Percentiles rank a stretch among this genome's conserved stretches.
These are phyloP conservation scores for Pogonomyrmex californicus DNA, from an alignment of 1,140 invertebrate species.

Conservation along the genomic window DNA sequence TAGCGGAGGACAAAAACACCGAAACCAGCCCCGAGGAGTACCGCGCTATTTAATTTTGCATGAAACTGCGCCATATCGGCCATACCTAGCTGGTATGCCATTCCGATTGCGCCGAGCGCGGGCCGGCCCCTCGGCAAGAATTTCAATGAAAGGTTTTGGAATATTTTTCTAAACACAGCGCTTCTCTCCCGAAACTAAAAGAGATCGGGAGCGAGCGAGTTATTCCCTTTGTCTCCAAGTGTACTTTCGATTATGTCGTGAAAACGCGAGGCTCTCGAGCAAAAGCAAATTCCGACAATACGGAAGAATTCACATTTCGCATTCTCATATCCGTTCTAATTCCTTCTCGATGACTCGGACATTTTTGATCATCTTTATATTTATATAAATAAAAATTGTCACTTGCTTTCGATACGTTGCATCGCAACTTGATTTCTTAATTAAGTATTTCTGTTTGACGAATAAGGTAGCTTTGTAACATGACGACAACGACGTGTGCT, in stretches of 20 bases:
- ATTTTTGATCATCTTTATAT: slow-evolving; percentile 1
- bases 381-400: neutral
- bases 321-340: neutral
- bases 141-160: slow-evolving; percentile 59
- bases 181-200: neutral
- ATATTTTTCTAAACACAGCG: slow-evolving; percentile 52
- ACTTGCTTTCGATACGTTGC: neutral
- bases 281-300: slow-evolving; percentile 3
- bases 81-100: slow-evolving; percentile 20
- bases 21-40: slow-evolving; percentile 37
- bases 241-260: slow-evolving; percentile 40
- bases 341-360: neutral
- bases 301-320: neutral
- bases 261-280: neutral
- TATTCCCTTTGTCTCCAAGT: neutral
- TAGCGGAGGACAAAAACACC: slow-evolving; percentile 9
- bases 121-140: slow-evolving; percentile 38
- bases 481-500: neutral
- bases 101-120: slow-evolving; percentile 37
- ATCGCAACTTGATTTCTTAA: neutral
- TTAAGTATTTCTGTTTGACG: neutral
- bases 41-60: slow-evolving; percentile 45
- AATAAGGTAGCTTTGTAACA: neutral
- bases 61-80: slow-evolving; percentile 23
- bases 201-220: neutral